Percentiles rank a stretch among this genome's conserved stretches.
Conservation (phyloP, 2,888 invertebrate genomes). For the Troilus luridus region DNA sequence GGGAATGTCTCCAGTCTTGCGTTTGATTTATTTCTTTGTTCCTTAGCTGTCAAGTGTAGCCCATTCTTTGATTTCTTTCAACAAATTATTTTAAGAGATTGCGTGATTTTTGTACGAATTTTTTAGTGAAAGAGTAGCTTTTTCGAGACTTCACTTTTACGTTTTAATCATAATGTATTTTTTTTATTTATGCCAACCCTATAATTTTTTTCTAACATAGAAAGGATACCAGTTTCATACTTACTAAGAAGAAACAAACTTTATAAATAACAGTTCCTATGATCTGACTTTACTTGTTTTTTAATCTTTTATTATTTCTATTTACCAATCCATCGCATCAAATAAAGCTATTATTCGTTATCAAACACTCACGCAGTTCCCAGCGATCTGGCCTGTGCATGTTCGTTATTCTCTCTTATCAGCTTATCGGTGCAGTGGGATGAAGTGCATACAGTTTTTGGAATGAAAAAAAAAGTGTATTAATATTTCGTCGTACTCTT, state of each 20-base stretch:
- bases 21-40: background rate
- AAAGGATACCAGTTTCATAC: no score
- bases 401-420: constrained; percentile 6
- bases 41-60: background rate
- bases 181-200: no score
- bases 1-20: background rate
- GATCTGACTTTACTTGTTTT: background rate
- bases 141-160: no score
- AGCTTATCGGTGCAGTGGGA: constrained; percentile 18
- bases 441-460: constrained; percentile 7
- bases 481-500: constrained; percentile 17
- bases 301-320: background rate
- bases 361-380: background rate
- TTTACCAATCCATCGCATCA: background rate
- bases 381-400: background rate
- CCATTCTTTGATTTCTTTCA: background rate
- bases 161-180: no score
- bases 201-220: no score
- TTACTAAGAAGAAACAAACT: background rate
- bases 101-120: background rate
- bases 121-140: no score
- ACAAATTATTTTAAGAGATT: background rate
- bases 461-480: constrained; percentile 6
- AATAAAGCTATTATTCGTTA: background rate
- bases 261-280: background rate